A percentile compares a stretch with the other conserved stretches of the same genome.
phyloP scores from a whole-genome alignment of 2,888 invertebrate genomes.

The Kuschelorhynchus macadamiae region DNA sequence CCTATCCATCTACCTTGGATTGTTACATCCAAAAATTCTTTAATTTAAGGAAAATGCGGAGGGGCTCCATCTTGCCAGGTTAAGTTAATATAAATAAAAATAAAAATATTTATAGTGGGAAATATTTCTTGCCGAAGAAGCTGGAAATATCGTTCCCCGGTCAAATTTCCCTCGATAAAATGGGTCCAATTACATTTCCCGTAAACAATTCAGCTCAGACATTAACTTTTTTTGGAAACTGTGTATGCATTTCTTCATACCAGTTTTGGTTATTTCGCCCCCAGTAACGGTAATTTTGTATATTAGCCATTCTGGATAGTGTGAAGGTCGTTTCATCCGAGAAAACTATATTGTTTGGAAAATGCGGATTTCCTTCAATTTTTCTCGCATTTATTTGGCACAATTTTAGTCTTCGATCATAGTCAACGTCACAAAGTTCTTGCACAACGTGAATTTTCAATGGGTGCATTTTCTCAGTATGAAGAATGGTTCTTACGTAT shows the following conservation, averaged over 20 bases:
- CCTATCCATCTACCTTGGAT: no score
- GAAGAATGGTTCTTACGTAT: constrained; percentile 4
- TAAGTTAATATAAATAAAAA: constrained; percentile 1
- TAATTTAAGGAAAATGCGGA: no score
- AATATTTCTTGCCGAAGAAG: constrained; percentile 6
- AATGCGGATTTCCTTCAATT: no score
- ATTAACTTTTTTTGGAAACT: background rate
- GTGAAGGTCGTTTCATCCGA: no score
- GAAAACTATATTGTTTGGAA: no score
- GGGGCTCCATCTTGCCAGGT: background rate
- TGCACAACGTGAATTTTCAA: constrained; percentile 9
- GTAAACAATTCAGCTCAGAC: background rate
- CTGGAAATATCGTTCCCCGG: constrained; percentile 1
- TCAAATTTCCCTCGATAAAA: constrained; percentile 18
- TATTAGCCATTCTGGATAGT: no score
- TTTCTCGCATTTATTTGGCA: background rate
- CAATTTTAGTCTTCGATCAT: background rate
- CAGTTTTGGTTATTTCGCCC: no score
- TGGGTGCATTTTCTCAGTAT: constrained; percentile 10
- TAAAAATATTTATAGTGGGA: constrained; percentile 10
- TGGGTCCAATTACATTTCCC: constrained; percentile 9
- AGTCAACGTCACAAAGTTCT: no score
- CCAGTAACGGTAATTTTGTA: background rate
- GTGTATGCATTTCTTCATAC: background rate
- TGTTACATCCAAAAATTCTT: no score